Base-by-base conservation (phyloP, 1,140 invertebrate species). In the Ooceraea biroi region DNA sequence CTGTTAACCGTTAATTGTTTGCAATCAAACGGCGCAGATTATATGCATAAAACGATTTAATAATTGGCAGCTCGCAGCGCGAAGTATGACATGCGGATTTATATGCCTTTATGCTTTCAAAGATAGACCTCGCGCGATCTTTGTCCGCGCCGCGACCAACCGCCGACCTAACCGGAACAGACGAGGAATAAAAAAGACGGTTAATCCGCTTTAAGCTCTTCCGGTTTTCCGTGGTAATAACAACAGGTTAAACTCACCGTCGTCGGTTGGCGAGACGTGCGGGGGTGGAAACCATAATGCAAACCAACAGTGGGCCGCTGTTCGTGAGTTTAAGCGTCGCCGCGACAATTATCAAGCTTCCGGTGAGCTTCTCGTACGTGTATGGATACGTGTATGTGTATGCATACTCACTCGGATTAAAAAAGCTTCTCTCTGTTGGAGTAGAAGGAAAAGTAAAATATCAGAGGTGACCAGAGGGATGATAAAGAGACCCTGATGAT, bases 191-290 rank as follows among this genome's bases (percentile, higher is more conserved):
- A 78, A 78, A 74, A 78, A 57, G 27, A 10, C 17, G 61, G 61
- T 82, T 82, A 82, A 82, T 82, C 78, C 69, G 55, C 55, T 73
- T 60, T 68, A 68, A 78, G 48, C 61, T 60, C 44, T 76, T 76
- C 60, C 12, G 57, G 44, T 83, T 83, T 30, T 76, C 22, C 22
- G 36, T 2, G 71, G 72, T 76, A 65, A 63, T 83, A 77, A 83
- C 46, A 55, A 83, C 82, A 83, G 48, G 48, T 36, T 77, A 66
- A 83, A 76, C 69, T 69, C 30, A 68, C 61, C 27, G 48, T 77
- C 46, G 61, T 27, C 36, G 8, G 58, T 22, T 55, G 22, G 48
- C 4, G 36, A 5, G 12, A 1, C 11, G 25, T 19, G n/a, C n/a
- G 14, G 17, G 46, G 36, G 5, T 55, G n/a, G 61, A 41, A 77